phyloP scores from a whole-genome alignment of 2,888 invertebrate species.

The Trichogramma evanescens region DNA sequence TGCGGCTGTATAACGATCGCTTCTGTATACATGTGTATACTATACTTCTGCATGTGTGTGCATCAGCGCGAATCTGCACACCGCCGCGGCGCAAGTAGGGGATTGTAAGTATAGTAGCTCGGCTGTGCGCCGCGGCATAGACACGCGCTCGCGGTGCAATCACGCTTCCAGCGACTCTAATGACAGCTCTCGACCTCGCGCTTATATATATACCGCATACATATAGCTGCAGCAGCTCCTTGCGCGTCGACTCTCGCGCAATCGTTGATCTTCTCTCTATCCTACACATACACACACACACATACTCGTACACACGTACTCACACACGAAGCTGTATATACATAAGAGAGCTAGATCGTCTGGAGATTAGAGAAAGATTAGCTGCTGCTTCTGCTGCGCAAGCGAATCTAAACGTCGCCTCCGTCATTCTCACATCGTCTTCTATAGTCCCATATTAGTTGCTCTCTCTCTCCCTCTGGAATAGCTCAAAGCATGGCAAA shows the following conservation, averaged over 20 bases:
- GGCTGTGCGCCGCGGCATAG: neutral
- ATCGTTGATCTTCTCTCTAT: neutral
- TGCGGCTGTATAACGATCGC: too few species aligned
- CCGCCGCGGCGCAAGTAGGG: neutral
- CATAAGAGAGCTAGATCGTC: too few species aligned
- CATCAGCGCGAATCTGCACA: too few species aligned
- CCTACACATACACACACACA: neutral
- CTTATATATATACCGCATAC: too few species aligned
- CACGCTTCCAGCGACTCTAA: slow-evolving; percentile 7
- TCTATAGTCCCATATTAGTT: too few species aligned
- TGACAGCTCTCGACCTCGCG: slow-evolving; percentile 12
- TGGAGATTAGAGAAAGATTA: neutral
- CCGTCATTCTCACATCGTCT: too few species aligned
- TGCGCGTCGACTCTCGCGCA: neutral
- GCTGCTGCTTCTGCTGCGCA: neutral
- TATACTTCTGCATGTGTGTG: too few species aligned
- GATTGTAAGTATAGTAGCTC: neutral
- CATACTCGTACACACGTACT: neutral
- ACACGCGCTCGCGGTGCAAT: neutral
- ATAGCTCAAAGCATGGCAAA: slow-evolving; percentile 5
- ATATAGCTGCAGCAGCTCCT: neutral
- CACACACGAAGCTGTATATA: too few species aligned
- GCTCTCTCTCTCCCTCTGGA: too few species aligned
- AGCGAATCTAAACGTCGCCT: slow-evolving; percentile 9
- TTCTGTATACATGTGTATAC: too few species aligned